phyloP scores from a whole-genome alignment of 2,888 invertebrate genomes.

The Leptopilina myrica region DNA sequence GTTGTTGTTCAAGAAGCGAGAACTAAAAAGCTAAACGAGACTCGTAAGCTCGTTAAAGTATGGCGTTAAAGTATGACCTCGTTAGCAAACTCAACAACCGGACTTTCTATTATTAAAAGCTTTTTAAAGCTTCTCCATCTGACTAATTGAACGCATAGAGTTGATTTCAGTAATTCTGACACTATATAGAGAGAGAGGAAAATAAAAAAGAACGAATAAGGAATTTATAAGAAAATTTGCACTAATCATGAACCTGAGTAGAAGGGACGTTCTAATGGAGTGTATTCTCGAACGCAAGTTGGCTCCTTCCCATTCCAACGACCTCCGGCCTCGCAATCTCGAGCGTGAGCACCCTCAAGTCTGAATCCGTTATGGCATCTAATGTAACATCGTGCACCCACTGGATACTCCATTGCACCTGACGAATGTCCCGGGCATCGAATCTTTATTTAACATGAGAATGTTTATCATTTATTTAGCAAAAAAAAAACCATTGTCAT shows the following conservation, averaged over 20 bases:
- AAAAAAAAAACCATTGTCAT: no score
- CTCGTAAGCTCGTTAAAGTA: conserved; percentile 69
- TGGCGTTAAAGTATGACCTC: conserved; percentile 71
- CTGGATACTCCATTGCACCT: conserved; percentile 67
- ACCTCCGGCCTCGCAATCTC: conserved; percentile 78
- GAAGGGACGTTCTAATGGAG: conserved; percentile 51
- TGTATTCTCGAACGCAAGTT: conserved; percentile 78
- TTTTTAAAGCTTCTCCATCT: conserved; percentile 60
- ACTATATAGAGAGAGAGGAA: conserved; percentile 46
- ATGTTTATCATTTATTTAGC: background rate
- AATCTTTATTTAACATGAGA: conserved; percentile 58
- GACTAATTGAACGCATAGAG: conserved; percentile 64
- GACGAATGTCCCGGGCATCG: conserved; percentile 72
- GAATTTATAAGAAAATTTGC: background rate
- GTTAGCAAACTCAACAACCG: conserved; percentile 65
- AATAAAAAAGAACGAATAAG: background rate
- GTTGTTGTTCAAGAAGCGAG: conserved; percentile 41
- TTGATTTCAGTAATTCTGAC: conserved; percentile 60
- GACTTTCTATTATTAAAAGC: conserved; percentile 69
- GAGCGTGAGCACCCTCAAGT: conserved; percentile 78
- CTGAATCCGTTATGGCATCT: conserved; percentile 79
- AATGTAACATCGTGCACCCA: conserved; percentile 77
- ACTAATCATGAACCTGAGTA: conserved; percentile 51
- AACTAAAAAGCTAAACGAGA: conserved; percentile 59
- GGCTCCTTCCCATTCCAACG: conserved; percentile 78